These are phyloP conservation scores for Nannoperca obscura DNA, from an alignment of 2,797 vertebrate species.

Conservation along the genomic window DNA sequence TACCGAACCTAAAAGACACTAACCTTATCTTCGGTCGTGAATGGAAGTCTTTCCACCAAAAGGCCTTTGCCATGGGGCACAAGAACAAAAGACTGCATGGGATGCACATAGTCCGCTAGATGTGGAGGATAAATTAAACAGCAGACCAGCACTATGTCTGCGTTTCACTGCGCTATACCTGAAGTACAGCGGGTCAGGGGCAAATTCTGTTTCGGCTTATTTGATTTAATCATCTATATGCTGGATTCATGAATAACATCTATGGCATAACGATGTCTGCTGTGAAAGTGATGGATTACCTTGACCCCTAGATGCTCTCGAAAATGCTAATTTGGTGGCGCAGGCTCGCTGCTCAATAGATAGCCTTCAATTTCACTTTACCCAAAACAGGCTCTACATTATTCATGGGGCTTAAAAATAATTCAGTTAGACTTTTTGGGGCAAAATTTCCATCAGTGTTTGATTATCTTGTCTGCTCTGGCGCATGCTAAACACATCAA, in stretches of 20 bases:
- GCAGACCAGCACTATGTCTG: slow-evolving; percentile 24
- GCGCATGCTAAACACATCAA: slow-evolving; percentile 71
- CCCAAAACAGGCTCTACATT: slow-evolving; percentile 73
- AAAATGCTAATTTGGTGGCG: slow-evolving; percentile 81
- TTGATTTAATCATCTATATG: slow-evolving; percentile 70
- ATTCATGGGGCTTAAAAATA: slow-evolving; percentile 79
- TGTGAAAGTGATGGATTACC: slow-evolving; percentile 82
- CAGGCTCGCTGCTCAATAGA: slow-evolving; percentile 72
- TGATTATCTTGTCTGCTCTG: slow-evolving; percentile 70
- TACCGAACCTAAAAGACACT: not conserved
- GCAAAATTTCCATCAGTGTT: slow-evolving; percentile 70
- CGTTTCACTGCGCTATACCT: slow-evolving; percentile 50
- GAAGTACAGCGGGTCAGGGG: slow-evolving; percentile 58
- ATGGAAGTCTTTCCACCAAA: slow-evolving; percentile 11
- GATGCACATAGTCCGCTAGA: slow-evolving; percentile 22
- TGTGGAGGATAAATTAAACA: slow-evolving; percentile 35
- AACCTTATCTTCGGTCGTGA: not conserved
- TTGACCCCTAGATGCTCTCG: slow-evolving; percentile 79
- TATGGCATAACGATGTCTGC: slow-evolving; percentile 67
- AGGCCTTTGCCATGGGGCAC: not conserved
- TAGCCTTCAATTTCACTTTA: slow-evolving; percentile 73
- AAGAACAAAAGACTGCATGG: slow-evolving; percentile 46
- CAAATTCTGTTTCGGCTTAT: slow-evolving; percentile 68
- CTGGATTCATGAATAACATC: slow-evolving; percentile 79
- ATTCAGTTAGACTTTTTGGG: slow-evolving; percentile 64